Conservation (phyloP, 2,113 vertebrate species). For the Potamarius usumacintae region DNA sequence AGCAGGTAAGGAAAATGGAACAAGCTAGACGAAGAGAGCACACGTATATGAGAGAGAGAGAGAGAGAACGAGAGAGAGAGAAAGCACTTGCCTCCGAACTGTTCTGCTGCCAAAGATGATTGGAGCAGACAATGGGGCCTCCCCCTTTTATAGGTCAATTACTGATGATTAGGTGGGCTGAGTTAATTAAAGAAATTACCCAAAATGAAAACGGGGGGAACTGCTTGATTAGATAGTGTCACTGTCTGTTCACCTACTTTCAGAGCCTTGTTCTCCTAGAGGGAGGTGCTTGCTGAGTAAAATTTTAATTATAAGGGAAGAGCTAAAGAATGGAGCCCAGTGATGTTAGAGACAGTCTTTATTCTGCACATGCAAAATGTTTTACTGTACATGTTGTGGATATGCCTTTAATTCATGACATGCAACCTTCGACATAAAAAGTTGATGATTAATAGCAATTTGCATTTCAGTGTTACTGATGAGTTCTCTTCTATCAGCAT, state of each 20-base stretch:
- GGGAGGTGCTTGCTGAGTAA: slow-evolving; percentile 68
- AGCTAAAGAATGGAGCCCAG: slow-evolving; percentile 59
- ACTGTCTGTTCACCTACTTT: slow-evolving; percentile 59
- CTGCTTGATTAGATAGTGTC: slow-evolving; percentile 71
- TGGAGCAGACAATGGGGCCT: slow-evolving; percentile 82
- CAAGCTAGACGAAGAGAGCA: background rate
- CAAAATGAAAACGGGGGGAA: slow-evolving; percentile 77
- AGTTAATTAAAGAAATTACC: slow-evolving; percentile 82
- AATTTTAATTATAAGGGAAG: slow-evolving; percentile 74
- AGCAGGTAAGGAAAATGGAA: slow-evolving; percentile 16
- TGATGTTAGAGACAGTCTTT: slow-evolving; percentile 26
- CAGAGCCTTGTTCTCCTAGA: slow-evolving; percentile 63
- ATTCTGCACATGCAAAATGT: slow-evolving; percentile 21
- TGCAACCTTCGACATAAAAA: background rate
- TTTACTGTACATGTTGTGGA: background rate
- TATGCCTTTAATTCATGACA: background rate
- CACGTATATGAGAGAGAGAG: slow-evolving; percentile 38
- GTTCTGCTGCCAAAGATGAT: slow-evolving; percentile 78
- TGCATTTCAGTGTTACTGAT: background rate
- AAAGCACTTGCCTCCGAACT: slow-evolving; percentile 68
- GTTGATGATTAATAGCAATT: slow-evolving; percentile 2
- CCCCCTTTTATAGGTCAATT: slow-evolving; percentile 88
- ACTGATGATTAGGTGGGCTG: slow-evolving; percentile 87
- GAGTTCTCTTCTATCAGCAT: background rate
- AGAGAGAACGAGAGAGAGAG: slow-evolving; percentile 23